Percentiles rank a stretch among this genome's conserved stretches.
phyloP scores from a whole-genome alignment of 2,888 invertebrate genomes.

The Tetheella fluctuosa region DNA sequence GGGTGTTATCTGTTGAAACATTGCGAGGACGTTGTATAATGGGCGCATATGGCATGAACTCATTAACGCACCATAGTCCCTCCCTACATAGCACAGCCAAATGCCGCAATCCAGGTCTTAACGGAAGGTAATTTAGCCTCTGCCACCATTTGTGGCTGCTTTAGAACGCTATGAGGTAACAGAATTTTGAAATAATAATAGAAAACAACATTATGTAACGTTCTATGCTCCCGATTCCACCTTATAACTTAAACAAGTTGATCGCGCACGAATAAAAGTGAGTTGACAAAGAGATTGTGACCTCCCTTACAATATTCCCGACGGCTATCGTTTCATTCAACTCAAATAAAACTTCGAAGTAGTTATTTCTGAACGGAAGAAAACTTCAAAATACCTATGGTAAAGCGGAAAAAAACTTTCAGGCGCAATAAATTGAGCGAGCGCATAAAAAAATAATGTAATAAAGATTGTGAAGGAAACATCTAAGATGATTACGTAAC shows the following conservation, averaged over 20 bases:
- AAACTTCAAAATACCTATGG: not conserved
- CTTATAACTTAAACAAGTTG: conserved; percentile 19
- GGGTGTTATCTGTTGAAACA: conserved; percentile 49
- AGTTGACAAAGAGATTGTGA: conserved; percentile 29
- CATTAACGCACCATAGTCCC: conserved; percentile 61
- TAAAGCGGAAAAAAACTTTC: not conserved
- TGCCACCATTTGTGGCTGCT: conserved; percentile 53
- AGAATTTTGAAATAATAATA: conserved; percentile 41
- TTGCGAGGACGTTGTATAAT: conserved; percentile 52
- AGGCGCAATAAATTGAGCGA: not conserved
- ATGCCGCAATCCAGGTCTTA: conserved; percentile 72
- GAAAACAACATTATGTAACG: conserved; percentile 33
- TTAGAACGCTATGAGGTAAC: conserved; percentile 36
- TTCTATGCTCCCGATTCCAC: conserved; percentile 14
- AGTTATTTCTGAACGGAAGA: conserved; percentile 26
- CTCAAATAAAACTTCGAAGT: conserved; percentile 54
- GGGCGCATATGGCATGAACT: conserved; percentile 63
- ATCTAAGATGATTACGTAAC: conserved; percentile 36
- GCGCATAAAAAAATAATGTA: conserved; percentile 9
- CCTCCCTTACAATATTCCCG: conserved; percentile 32
- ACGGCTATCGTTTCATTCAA: conserved; percentile 35
- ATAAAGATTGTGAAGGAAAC: conserved; percentile 22
- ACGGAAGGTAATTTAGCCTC: conserved; percentile 70
- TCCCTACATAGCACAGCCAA: conserved; percentile 52
- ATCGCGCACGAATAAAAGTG: conserved; percentile 20